Conservation (phyloP, 2,113 vertebrate species). For the Onychorhynchus coronatus region DNA sequence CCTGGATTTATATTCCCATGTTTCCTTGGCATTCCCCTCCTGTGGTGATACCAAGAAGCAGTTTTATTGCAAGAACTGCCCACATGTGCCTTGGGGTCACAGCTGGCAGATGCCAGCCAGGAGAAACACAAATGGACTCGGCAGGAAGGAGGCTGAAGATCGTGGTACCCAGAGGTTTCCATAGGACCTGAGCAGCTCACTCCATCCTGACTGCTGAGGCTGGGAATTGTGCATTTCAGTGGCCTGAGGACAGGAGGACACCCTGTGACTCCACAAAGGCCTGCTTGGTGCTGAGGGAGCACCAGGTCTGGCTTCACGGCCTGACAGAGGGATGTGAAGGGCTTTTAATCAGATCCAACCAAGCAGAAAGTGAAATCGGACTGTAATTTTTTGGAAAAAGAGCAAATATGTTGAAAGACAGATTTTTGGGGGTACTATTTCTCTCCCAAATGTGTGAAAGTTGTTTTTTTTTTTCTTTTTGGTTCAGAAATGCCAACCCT, state of each 20-base stretch:
- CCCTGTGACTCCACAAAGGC: background rate
- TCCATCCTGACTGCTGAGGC: background rate
- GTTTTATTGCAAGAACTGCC: background rate
- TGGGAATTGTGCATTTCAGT: background rate
- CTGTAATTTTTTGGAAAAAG: background rate
- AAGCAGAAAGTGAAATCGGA: background rate
- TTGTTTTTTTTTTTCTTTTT: background rate
- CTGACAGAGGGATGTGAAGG: background rate
- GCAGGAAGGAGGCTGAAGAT: background rate
- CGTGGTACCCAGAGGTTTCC: background rate
- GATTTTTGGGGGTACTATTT: background rate
- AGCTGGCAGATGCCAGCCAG: background rate
- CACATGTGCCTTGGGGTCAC: background rate
- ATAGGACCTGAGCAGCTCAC: rapidly evolving
- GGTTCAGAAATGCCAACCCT: background rate
- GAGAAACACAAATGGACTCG: background rate
- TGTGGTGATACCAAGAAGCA: no score
- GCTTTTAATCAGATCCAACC: background rate
- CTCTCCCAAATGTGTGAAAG: background rate
- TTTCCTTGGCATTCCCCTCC: background rate
- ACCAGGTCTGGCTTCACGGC: background rate
- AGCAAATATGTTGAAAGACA: background rate
- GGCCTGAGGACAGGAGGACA: background rate
- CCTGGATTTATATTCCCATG: background rate
- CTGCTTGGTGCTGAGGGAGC: background rate